Evolutionary conservation across 2,113 vertebrate genomes (phyloP).

Genomic region (Regulus satrapa): DNA sequence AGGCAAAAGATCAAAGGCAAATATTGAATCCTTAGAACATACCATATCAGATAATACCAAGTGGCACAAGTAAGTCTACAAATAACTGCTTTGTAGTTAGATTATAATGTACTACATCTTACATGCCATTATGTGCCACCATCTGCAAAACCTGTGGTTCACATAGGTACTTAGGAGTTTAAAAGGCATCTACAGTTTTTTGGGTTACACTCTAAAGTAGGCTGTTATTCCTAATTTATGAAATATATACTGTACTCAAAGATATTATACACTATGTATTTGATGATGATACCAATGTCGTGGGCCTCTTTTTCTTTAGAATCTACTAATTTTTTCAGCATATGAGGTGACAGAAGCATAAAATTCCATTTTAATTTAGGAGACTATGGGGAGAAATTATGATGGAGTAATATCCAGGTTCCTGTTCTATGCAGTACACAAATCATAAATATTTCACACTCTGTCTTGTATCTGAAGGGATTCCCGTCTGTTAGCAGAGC

Average conservation of each 20-base stretch:
- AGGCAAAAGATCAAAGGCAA: not conserved
- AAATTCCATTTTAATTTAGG: conserved; percentile 34
- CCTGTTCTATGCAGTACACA: not conserved
- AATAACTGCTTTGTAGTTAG: not conserved
- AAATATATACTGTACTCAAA: not conserved
- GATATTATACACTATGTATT: not conserved
- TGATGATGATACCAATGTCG: not conserved
- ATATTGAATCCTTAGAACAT: not conserved
- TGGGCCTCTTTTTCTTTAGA: not conserved
- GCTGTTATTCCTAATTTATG: not conserved
- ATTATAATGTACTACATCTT: not conserved
- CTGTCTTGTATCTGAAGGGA: not conserved
- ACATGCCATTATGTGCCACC: not conserved
- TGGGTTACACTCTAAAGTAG: not conserved
- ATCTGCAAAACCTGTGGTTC: not conserved
- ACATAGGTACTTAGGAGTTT: not conserved
- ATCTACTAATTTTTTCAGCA: not conserved
- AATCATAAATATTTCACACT: conserved; percentile 52
- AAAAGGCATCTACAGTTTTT: not conserved
- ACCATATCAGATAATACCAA: not conserved
- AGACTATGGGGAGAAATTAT: not conserved
- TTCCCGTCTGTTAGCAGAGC: not conserved
- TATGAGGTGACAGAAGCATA: conserved; percentile 1
- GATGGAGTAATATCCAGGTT: not conserved
- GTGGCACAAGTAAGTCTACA: not conserved